Evolutionary conservation across 2,113 vertebrate species (phyloP), one percentile per base, ranked within the genome.

Genomic region (Rhodinocichla rosea): DNA sequence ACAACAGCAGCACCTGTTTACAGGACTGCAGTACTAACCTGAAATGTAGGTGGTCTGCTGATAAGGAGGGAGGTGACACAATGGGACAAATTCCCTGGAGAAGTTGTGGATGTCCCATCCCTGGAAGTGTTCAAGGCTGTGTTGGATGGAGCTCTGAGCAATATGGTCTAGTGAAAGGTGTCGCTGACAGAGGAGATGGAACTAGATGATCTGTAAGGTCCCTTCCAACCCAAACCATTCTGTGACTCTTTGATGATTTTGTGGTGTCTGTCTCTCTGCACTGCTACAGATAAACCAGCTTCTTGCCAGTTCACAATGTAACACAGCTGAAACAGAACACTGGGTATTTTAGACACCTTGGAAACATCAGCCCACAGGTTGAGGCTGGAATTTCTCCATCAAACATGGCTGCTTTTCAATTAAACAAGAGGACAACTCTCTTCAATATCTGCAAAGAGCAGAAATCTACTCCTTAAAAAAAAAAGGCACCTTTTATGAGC

Each of bases 381-480:
- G 89, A 62, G 45, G 45, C 35, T 55, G 74, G 69, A 90, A 89
- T 95, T 96, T 93, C 75, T 91, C 79, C 71, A 67, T 90, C 30
- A 78, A 65, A 64, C 21, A 80, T 22, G 67, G 40, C 79, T 74
- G 32, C 9, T 96, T 87, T 94, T 83, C 69, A 90, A 4, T 75
- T 53, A 93, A 93, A 92, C 22, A 90, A 35, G 76, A 96, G 65
- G 75, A 64, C 69, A 95, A 92, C 37, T 69, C 68, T 73, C 26
- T 94, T 63, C 76, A 87, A 55, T 92, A 94, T 68, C 84, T 57
- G 88, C 79, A 95, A 94, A 95, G 55, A 94, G 80, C 64, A 96
- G 91, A 96, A 96, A 91, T 49, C 13, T 83, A 88, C 26, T 74
- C 19, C 28, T 39, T 65, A 5, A 15, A 26, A 75, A 85, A 47